These are phyloP conservation scores for Diorhabda carinulata DNA, from an alignment of 1,140 invertebrate genomes.

Conservation along the genomic window DNA sequence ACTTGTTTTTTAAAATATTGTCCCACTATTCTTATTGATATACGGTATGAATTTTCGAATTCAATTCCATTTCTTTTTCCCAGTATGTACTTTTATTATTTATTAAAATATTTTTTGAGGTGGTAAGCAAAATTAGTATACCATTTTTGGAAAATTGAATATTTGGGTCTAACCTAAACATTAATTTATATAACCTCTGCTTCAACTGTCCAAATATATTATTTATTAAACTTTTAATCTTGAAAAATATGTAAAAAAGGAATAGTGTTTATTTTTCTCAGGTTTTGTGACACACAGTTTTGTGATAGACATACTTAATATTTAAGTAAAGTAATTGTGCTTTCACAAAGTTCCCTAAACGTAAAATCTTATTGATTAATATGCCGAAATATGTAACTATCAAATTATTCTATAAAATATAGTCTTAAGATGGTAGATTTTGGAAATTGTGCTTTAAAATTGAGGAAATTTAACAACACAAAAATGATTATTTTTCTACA, in stretches of 20 bases:
- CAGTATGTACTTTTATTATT: too few relatives aligned
- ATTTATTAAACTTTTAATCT: background rate
- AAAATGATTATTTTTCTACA: too few relatives aligned
- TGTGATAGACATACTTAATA: slow-evolving; percentile 45
- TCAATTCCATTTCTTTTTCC: too few relatives aligned
- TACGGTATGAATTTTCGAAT: too few relatives aligned
- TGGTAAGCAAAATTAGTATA: too few relatives aligned
- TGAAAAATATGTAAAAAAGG: background rate
- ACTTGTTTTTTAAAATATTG: too few relatives aligned
- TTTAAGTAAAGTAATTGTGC: slow-evolving; percentile 47
- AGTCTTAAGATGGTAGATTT: background rate
- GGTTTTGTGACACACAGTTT: slow-evolving; percentile 31
- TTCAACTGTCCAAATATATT: background rate
- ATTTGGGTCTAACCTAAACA: too few relatives aligned
- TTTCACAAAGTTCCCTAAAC: slow-evolving; percentile 37
- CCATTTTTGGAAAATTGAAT: too few relatives aligned
- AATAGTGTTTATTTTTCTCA: slow-evolving; percentile 25
- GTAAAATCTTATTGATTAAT: slow-evolving; percentile 37
- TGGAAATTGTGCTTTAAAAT: background rate
- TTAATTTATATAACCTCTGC: too few relatives aligned
- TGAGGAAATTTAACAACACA: too few relatives aligned
- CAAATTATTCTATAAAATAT: slow-evolving; percentile 6
- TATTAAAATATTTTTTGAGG: too few relatives aligned
- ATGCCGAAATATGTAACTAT: background rate
- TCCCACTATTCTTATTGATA: too few relatives aligned